Base-by-base conservation (phyloP, 2,113 vertebrate genomes). In the Pholis gunnellus region DNA sequence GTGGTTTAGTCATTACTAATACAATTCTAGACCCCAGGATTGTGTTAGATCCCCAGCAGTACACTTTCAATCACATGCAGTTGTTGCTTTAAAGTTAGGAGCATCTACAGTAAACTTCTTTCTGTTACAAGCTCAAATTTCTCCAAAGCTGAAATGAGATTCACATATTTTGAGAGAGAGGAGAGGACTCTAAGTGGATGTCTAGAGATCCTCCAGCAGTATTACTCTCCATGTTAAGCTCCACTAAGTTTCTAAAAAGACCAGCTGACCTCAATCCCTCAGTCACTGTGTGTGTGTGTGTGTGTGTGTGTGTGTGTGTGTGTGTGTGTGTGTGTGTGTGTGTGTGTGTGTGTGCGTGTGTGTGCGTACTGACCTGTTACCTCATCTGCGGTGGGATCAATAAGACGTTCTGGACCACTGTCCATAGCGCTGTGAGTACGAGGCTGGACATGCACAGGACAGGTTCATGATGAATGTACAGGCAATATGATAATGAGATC, bases 401-500 rank as follows among this genome's bases (percentile, higher is more conserved):
- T 94, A 5, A 96, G 97, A 2, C 96, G 95, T 27, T 99, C 94
- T 82, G 97, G 63, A 17, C 97, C 97, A 0, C 94, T 95, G 63
- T 99, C 98, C 40, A 99, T 88, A 72, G 95, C 94, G 0, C 97
- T 95, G 73, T 96, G 90, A 87, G 96, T 94, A 72, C 94, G 95
- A 0, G 95, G 96, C 98, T 99, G 88, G 75, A 72, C 22, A 89
- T 2, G 72, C 11, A 84, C 7, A 79, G 3, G 15, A 34, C 1
- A 65, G 10, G 11, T 59, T 64, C 20, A 70, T 25, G 22, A 67
- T 36, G 0, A 59, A 74, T 20, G 7, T 5, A 50, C 10, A 78
- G 27, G 9, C 8, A 63, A 14, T 22, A 14, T 63, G 8, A 38
- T 10, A 18, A 5, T 34, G 9, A 10, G 1, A 56, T 38, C 1